A percentile compares a stretch with the other conserved stretches of the same genome.
phyloP scores from a whole-genome alignment of 1,140 invertebrate species.

The Odontomachus brunneus region DNA sequence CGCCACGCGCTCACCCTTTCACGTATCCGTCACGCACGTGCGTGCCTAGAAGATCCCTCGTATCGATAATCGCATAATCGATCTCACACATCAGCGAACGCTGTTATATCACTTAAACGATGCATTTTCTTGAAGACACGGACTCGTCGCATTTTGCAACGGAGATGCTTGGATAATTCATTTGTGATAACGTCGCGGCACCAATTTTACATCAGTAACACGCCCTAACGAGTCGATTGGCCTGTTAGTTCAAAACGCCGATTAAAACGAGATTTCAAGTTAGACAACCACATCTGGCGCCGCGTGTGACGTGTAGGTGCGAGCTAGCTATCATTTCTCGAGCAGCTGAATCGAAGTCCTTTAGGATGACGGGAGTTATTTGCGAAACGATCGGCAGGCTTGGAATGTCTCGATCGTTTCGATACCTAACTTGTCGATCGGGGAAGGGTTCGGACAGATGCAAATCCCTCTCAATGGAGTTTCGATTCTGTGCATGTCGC shows the following conservation, averaged over 20 bases:
- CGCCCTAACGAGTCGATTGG: background rate
- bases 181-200: constrained; percentile 15
- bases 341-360: constrained; percentile 26
- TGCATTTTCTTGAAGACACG: constrained; percentile 11
- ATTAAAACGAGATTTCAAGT: background rate
- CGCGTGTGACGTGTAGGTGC: background rate
- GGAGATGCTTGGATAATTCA: background rate
- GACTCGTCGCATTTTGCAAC: background rate
- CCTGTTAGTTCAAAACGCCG: background rate
- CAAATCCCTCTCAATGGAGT: constrained; percentile 57
- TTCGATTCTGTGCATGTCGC: background rate
- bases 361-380: constrained; percentile 7
- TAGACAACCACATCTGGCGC: background rate
- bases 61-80: constrained; percentile 38
- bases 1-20: constrained; percentile 12
- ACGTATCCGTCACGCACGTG: background rate
- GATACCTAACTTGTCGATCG: constrained; percentile 45
- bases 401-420: constrained; percentile 15
- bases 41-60: background rate
- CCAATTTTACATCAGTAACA: background rate
- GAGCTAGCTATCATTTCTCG: background rate
- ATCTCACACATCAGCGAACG: background rate
- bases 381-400: constrained; percentile 25
- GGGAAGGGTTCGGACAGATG: constrained; percentile 53
- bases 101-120: background rate